Evolutionary conservation across 1,140 invertebrate species (phyloP).

Genomic region (Halictus rubicundus): DNA sequence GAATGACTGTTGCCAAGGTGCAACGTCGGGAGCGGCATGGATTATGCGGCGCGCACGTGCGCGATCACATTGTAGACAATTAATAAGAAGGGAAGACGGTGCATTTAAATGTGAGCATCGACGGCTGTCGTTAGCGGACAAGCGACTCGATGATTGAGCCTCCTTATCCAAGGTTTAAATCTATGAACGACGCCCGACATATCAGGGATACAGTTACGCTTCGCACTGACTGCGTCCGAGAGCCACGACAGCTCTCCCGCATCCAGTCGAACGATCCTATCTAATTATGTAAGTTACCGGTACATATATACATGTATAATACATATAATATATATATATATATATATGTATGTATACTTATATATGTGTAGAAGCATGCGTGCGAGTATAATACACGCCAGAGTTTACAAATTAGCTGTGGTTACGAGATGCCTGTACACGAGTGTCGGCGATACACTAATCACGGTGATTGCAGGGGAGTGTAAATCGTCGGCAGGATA

Average conservation of each 20-base stretch:
- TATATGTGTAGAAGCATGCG: not conserved
- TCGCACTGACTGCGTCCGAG: slow-evolving; percentile 24
- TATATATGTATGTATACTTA: too few species aligned
- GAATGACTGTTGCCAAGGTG: too few species aligned
- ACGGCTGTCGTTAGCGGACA: slow-evolving; percentile 26
- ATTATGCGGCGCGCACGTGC: too few species aligned
- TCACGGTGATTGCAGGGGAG: slow-evolving; percentile 76
- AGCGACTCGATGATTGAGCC: slow-evolving; percentile 26
- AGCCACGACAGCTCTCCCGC: slow-evolving; percentile 48
- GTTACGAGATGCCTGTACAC: slow-evolving; percentile 68
- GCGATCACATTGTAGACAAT: slow-evolving; percentile 5
- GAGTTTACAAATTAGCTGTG: slow-evolving; percentile 75
- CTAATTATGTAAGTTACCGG: slow-evolving; percentile 59
- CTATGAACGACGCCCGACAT: slow-evolving; percentile 21
- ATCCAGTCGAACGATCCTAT: slow-evolving; percentile 55
- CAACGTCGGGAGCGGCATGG: too few species aligned
- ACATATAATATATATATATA: too few species aligned
- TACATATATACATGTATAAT: not conserved
- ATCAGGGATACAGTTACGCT: slow-evolving; percentile 49
- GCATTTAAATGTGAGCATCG: slow-evolving; percentile 17
- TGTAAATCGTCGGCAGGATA: slow-evolving; percentile 73
- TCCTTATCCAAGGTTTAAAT: slow-evolving; percentile 38
- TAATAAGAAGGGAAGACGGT: slow-evolving; percentile 21
- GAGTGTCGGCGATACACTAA: slow-evolving; percentile 74
- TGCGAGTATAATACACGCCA: slow-evolving; percentile 32